Base-by-base conservation (phyloP, 2,113 vertebrate species). In the Laticauda laticaudata region DNA sequence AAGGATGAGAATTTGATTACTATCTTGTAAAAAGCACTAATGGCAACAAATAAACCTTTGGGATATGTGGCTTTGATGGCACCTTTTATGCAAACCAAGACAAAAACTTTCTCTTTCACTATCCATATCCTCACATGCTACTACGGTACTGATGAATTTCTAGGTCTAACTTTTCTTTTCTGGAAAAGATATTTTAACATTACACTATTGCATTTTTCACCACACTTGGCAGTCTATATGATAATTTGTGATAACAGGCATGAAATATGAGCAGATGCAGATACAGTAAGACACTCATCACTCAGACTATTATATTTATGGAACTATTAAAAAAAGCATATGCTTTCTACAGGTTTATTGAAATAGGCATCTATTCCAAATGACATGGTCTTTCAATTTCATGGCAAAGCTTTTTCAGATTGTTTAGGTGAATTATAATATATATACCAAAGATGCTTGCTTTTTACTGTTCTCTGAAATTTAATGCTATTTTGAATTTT, bases 181-280 rank as follows among this genome's bases (percentile, higher is more conserved):
- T 34, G 18, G 24, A 26, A 7, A 43, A 43, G n/a, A 86, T 14
- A 85, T 34, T 87, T 93, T 61, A 90, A 91, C 48, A 88, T 91
- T 23, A 85, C 64, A 85, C 26, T 51, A n/a, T 86, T 59, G 91
- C 88, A 89, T 91, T 91, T 91, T 89, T 93, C 54, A 89, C 89
- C 34, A 29, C 91, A 59, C 85, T 61, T 48, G 56, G 64, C 26
- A 89, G 64, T 45, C 59, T 91, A 48, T 57, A 53, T 86, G 54
- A 59, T 93, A 93, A 89, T 93, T 91, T 57, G 64, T 59, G 87
- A 93, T 86, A 91, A 91, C 45, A 86, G 54, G 45, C 48, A 53
- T 91, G 54, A 93, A 91, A 89, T 91, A 86, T 91, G 90, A 91
- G 87, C 12, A 93, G 87, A 61, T 39, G 5, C 48, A 89, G 53